Conservation (phyloP, 2,797 vertebrate species). For the Champsocephalus gunnari region DNA sequence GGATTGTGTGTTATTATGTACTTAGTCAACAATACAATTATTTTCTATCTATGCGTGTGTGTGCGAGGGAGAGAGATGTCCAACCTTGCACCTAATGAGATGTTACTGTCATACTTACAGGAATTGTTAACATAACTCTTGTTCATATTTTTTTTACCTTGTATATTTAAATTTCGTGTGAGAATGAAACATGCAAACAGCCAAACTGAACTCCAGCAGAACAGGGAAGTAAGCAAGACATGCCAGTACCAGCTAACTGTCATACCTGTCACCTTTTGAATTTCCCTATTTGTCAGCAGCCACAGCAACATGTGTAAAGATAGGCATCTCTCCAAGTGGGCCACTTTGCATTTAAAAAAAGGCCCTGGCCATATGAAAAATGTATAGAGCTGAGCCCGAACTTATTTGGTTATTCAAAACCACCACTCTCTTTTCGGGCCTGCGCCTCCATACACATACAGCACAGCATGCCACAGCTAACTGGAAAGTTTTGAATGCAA, state of each 20-base stretch:
- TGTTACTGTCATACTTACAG: slow-evolving; percentile 10
- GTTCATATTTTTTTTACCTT: slow-evolving; percentile 20
- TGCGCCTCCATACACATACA: slow-evolving; percentile 2
- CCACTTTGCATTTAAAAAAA: slow-evolving; percentile 81
- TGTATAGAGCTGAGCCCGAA: slow-evolving; percentile 55
- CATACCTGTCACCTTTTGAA: slow-evolving; percentile 43
- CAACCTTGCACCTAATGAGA: neutral
- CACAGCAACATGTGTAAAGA: slow-evolving; percentile 52
- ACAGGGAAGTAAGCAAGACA: slow-evolving; percentile 79
- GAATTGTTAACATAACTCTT: slow-evolving; percentile 27
- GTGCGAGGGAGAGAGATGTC: too few relatives aligned
- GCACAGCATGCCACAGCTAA: slow-evolving; percentile 42
- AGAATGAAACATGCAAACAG: slow-evolving; percentile 59
- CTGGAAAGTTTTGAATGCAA: slow-evolving; percentile 77
- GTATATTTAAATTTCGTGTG: slow-evolving; percentile 16
- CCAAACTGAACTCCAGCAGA: slow-evolving; percentile 61
- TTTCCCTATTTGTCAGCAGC: slow-evolving; percentile 79
- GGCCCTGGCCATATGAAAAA: slow-evolving; percentile 45
- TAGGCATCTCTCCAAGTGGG: slow-evolving; percentile 71
- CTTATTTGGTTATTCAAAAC: slow-evolving; percentile 86
- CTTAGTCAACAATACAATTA: slow-evolving; percentile 64
- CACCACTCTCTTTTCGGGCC: slow-evolving; percentile 44
- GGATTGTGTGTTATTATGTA: slow-evolving; percentile 59
- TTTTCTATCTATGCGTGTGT: slow-evolving; percentile 10
- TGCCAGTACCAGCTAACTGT: slow-evolving; percentile 72